Evolutionary conservation across 2,888 invertebrate species (phyloP), one percentile per base, ranked within the genome.

Genomic region (Pyrrhosoma nymphula): DNA sequence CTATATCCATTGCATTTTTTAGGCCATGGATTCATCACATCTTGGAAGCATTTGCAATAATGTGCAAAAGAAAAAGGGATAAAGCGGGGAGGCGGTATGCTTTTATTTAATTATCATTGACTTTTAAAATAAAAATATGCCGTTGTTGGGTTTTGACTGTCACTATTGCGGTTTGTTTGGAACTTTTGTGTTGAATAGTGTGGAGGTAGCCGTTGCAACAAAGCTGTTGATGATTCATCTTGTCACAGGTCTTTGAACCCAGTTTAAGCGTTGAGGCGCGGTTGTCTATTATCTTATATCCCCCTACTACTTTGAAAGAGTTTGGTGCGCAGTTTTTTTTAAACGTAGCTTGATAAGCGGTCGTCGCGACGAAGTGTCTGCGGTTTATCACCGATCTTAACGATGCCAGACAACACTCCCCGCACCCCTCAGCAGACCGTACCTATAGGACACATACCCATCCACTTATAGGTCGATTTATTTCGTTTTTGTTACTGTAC

Each of bases 301-400:
- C 69, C 69, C 60, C 1, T 18, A 2, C 60, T 8, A 69, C 26
- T 69, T 8, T 12, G 12, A 26, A 26, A 26, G 26, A 69, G 23
- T 63, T 63, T 69, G 69, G 26, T 2, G 23, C 69, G 23, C n/a
- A 69, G 12, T 26, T 69, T n/a, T 69, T 69, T 69, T 69, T 1
- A 6, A 4, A 4, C 69, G 69, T 8, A 18, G 69, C 69, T 69
- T 47, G 47, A 82, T 82, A n/a, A 35, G 35, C 82, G 82, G 16
- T 16, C 82, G 82, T 82, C 35, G 82, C 82, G 82, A 82, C 82
- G 82, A 14, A 35, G 35, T 18, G 35, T 30, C 82, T 82, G 16
- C 35, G 82, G 26, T 82, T 82, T 82, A 82, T 82, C 82, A 16
- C 82, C 82, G 30, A 82, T 35, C 82, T 82, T 82, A 82, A 82